A percentile compares a stretch with the other conserved stretches of the same genome.
Evolutionary conservation across 2,888 invertebrate genomes (phyloP).

Genomic region (Andrena hattorfiana): DNA sequence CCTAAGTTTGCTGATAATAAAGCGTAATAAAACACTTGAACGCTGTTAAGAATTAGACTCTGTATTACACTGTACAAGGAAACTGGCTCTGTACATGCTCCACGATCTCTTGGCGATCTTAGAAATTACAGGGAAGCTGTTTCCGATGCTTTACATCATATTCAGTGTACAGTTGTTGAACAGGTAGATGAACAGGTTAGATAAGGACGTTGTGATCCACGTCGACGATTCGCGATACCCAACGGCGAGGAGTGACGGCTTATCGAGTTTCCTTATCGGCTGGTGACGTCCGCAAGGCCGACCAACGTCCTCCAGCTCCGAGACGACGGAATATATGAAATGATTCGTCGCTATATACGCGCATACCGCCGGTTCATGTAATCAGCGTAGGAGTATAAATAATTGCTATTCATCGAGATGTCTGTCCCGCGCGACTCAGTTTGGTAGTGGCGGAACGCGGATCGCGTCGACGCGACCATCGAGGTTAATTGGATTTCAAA

Average conservation of each 20-base stretch:
- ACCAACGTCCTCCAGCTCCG: conserved; percentile 66
- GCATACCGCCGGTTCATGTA: conserved; percentile 36
- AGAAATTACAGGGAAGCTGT: background rate
- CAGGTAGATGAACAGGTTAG: background rate
- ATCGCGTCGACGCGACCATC: background rate
- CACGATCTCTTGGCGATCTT: background rate
- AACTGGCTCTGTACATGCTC: background rate
- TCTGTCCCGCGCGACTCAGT: conserved; percentile 2
- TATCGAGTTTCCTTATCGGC: conserved; percentile 71
- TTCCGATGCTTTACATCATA: background rate
- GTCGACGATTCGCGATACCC: conserved; percentile 5
- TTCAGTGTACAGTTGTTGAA: background rate
- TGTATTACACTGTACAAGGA: no score
- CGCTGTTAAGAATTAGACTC: no score
- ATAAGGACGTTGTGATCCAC: conserved; percentile 8
- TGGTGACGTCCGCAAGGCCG: conserved; percentile 74
- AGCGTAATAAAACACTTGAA: no score
- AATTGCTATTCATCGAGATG: conserved; percentile 17
- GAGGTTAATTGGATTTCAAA: conserved; percentile 34
- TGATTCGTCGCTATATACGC: conserved; percentile 7
- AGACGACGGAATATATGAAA: background rate
- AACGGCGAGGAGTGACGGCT: conserved; percentile 13
- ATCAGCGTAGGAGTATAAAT: conserved; percentile 36
- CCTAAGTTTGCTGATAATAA: no score
- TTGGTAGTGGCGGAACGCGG: conserved; percentile 3